These are phyloP conservation scores for Tenthredo notha DNA, from an alignment of 2,888 invertebrate genomes.

Conservation along the genomic window DNA sequence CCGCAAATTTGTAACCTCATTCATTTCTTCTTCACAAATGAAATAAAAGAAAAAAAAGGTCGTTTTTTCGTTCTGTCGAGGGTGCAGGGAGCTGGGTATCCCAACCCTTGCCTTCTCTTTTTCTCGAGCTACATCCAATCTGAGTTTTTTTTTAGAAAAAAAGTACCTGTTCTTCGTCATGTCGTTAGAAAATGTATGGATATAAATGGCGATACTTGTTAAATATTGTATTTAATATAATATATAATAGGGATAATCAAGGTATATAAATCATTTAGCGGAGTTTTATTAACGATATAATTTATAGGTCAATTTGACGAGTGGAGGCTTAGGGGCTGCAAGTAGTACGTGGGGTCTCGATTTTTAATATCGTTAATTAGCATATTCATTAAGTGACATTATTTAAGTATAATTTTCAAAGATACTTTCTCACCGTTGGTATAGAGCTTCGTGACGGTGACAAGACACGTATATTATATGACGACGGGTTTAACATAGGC, in stretches of 20 bases:
- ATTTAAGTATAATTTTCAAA: neutral
- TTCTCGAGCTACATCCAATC: neutral
- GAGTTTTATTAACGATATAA: neutral
- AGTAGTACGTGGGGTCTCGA: neutral
- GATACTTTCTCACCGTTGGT: neutral
- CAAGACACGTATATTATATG: conserved; percentile 18
- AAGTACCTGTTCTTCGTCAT: neutral
- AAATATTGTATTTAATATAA: neutral
- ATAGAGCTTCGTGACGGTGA: neutral
- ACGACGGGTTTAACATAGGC: neutral
- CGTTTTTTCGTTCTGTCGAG: neutral
- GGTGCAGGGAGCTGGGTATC: neutral
- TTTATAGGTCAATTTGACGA: neutral
- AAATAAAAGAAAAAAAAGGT: neutral
- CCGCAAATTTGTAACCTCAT: neutral
- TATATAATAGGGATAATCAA: neutral
- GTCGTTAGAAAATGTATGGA: neutral
- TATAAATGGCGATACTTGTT: neutral
- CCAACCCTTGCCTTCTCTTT: neutral
- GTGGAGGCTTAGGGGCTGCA: neutral
- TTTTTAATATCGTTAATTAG: neutral
- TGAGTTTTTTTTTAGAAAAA: neutral
- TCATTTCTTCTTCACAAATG: neutral
- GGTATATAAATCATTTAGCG: neutral
- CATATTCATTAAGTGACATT: neutral